Base-by-base conservation (phyloP, 2,113 vertebrate species). In the Colossoma macropomum region DNA sequence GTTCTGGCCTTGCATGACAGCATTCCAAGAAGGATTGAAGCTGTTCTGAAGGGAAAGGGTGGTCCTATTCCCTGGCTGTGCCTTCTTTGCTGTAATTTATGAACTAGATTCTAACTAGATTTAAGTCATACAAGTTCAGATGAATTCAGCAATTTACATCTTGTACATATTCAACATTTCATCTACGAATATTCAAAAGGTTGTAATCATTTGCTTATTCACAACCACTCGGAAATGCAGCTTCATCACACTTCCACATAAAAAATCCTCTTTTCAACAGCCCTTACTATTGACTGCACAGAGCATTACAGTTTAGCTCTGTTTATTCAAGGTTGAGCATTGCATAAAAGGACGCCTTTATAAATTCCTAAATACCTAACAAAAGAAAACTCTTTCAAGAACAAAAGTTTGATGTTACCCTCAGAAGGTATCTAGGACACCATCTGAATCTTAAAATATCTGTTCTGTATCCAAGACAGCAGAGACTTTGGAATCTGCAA, bases 381-480 rank as follows among this genome's bases (percentile, higher is more conserved):
- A 68, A 68, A 68, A 21, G 13, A 77, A 11, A 82, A 74, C 60
- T 66, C 66, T 38, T 56, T 56, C 80, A 75, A 75, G 6, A 82
- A 56, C 23, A 80, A 30, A 76, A 56, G 73, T n/a, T 60, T 73
- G 63, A 69, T 23, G 63, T 69, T 21, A 9, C 23, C 72, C 73
- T 32, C n/a, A 70, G 73, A 76, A 30, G 74, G 68, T 60, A 82
- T 82, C 80, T 69, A 27, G 80, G 62, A 66, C 80, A 82, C 72
- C 80, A 69, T 68, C 48, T 73, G 69, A 81, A 82, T 76, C 73
- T 30, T 82, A 69, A 82, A 76, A 82, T 82, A 82, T 82, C 68
- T 45, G 68, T 13, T 69, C 74, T 19, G n/a, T 65, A 75, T 75
- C 60, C 48, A 75, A 63, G 59, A 23, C 80, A 75, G 80, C 80